Evolutionary conservation across 1,140 invertebrate genomes (phyloP), one percentile per base, ranked within the genome.

Genomic region (Coptotermes formosanus): DNA sequence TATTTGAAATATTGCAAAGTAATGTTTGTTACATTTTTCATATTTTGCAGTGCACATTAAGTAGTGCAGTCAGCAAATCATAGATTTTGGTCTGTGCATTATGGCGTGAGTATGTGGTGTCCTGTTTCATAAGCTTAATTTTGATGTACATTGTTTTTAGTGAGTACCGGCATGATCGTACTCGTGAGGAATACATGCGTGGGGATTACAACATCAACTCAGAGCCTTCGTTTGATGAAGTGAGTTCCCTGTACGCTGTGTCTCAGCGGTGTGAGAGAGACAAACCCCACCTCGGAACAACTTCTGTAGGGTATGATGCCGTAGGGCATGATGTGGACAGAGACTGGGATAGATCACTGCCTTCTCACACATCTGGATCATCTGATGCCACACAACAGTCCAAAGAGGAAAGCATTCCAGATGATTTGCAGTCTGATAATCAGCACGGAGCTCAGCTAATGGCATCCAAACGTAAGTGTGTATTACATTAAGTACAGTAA

Each of bases 131-230:
- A 59, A 59, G 55, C 55, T 85, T 69, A 30, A 85, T 85, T 85
- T 81, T 19, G 14, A 81, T 87, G 38, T 9, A 30, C 32, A 86
- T 30, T 16, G 16, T n/a, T 87, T 86, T 44, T 48, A 87, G 87
- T 82, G 88, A 88, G 9, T 87, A 87, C 52, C 81, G 87, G 25
- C 52, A 87, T 85, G 87, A 88, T 38, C 75, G 88, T 43, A 83
- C 87, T n/a, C 59, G 75, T 45, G 88, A 88, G 32, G 88, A 88
- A 84, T 88, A 88, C 32, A 48, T 87, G 30, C 69, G 87, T 32
- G 86, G 87, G 14, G 88, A 88, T 38, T 88, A 88, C 84, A 87
- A 84, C 52, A 85, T 87, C 32, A 88, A 85, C 83, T 84, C 82
- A 30, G 87, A 87, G 25, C 45, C 87, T 82, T 82, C 86, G 19